These are phyloP conservation scores for Lordiphosa stackelbergi DNA, from an alignment of 1,140 invertebrate genomes.

Conservation along the genomic window DNA sequence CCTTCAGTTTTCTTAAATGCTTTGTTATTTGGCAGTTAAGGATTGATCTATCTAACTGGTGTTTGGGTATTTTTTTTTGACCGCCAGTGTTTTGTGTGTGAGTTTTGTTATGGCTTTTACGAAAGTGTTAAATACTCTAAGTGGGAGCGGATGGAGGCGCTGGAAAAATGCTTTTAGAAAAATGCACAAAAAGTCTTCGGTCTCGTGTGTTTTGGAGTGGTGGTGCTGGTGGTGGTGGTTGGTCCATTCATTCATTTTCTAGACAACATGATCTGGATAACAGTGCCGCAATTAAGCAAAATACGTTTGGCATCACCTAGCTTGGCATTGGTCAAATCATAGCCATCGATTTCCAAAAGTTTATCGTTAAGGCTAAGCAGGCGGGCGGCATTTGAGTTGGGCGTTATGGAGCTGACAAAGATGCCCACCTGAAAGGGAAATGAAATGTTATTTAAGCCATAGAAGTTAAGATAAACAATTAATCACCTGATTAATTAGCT, in stretches of 20 bases:
- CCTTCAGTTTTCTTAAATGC: too few species aligned
- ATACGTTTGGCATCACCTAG: slow-evolving; percentile 79
- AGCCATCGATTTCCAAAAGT: slow-evolving; percentile 81
- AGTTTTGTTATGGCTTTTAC: slow-evolving; percentile 10
- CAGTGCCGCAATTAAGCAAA: slow-evolving; percentile 78
- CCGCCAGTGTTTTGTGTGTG: slow-evolving; percentile 35
- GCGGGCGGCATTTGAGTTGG: slow-evolving; percentile 79
- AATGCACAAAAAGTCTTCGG: slow-evolving; percentile 73
- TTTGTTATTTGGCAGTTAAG: too few species aligned
- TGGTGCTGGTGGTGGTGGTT: too few species aligned
- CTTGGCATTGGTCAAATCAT: slow-evolving; percentile 80
- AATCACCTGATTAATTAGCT: slow-evolving; percentile 59
- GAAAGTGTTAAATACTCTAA: slow-evolving; percentile 13
- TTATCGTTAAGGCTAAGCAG: slow-evolving; percentile 80
- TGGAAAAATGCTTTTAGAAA: slow-evolving; percentile 54
- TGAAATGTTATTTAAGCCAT: background rate
- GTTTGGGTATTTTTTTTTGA: background rate
- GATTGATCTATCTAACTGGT: too few species aligned
- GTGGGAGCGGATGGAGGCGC: slow-evolving; percentile 16
- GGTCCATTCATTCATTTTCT: slow-evolving; percentile 51
- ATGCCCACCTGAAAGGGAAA: slow-evolving; percentile 78
- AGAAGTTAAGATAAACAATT: too few species aligned
- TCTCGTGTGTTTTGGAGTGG: slow-evolving; percentile 38
- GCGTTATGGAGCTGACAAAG: slow-evolving; percentile 80
- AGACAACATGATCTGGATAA: slow-evolving; percentile 80